phyloP scores from a whole-genome alignment of 2,888 invertebrate species.

The Drosophila paramelanica region DNA sequence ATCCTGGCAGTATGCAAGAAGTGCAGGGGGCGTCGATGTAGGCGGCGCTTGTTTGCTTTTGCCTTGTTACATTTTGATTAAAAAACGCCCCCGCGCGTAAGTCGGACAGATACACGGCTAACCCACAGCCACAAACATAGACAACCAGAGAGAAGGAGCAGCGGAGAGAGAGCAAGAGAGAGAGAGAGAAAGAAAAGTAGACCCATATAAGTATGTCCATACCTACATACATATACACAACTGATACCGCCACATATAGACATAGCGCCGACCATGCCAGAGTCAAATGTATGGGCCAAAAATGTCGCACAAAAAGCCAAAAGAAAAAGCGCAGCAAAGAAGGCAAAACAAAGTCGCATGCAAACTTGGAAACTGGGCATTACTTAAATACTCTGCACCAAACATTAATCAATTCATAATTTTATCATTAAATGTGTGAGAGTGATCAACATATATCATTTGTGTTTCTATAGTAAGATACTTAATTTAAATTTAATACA shows the following conservation, averaged over 20 bases:
- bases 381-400: constrained; percentile 31
- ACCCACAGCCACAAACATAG: constrained; percentile 37
- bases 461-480: background rate
- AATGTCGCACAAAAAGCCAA: constrained; percentile 62
- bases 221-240: constrained; percentile 14
- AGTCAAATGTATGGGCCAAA: constrained; percentile 63
- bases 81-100: constrained; percentile 80
- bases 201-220: constrained; percentile 34
- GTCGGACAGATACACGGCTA: constrained; percentile 59
- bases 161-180: background rate
- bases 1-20: constrained; percentile 21
- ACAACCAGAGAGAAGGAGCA: background rate
- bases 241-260: constrained; percentile 16
- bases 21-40: constrained; percentile 5
- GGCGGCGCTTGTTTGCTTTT: constrained; percentile 75
- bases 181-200: constrained; percentile 2
- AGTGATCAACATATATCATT: background rate
- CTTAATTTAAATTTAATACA: too few relatives aligned
- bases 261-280: constrained; percentile 22
- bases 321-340: constrained; percentile 39
- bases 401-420: constrained; percentile 31
- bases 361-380: constrained; percentile 47
- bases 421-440: background rate
- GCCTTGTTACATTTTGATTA: constrained; percentile 80
- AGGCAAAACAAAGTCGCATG: constrained; percentile 39